Evolutionary conservation across 30 jellyfish, hydroid and myxozoan species (phyloP), one percentile per base, ranked within the genome.

Genomic region (Aurelia aurita): DNA sequence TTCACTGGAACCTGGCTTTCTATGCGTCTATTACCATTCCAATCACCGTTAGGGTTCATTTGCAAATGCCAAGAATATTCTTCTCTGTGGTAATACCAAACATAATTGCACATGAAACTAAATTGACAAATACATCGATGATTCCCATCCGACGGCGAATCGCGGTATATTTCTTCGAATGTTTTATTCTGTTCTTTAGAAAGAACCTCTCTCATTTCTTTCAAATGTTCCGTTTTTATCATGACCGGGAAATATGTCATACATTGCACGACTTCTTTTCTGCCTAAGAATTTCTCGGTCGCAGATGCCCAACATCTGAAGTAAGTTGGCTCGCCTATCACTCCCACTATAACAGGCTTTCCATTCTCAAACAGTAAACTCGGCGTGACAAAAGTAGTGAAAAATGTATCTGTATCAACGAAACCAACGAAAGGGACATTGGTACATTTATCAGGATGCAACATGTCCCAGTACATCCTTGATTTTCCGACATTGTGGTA

Each of bases 381-480:
- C 18, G 91, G 91, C 10, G 91, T 81, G 25, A 81, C 91, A 20
- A 68, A 20, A 25, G 85, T 81, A 43, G 26, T 55, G 44, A 81
- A 63, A 18, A 81, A 55, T 1, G 83, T 67, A 47, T 81, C 91
- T 11, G 89, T 65, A 39, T 39, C 51, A 39, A 39, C 51, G 9
- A 39, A 39, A 8, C 51, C 51, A 39, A 39, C 51, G 9, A 6
- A 39, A 39, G 51, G 51, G 51, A 39, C 51, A 39, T 39, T 39
- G 51, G 51, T 39, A 39, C 51, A 39, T 39, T 39, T 39, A 39
- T 39, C 51, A 15, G 84, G 84, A 81, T 60, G 66, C 70, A 81
- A 28, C 91, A 68, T 70, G 72, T 81, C 91, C 70, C 73, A 81
- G 27, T 31, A 81, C 91, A 81, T 81, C 39, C 91, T 35, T 23